Conservation (phyloP, 2,888 invertebrate genomes). For the Parnassius mnemosyne region DNA sequence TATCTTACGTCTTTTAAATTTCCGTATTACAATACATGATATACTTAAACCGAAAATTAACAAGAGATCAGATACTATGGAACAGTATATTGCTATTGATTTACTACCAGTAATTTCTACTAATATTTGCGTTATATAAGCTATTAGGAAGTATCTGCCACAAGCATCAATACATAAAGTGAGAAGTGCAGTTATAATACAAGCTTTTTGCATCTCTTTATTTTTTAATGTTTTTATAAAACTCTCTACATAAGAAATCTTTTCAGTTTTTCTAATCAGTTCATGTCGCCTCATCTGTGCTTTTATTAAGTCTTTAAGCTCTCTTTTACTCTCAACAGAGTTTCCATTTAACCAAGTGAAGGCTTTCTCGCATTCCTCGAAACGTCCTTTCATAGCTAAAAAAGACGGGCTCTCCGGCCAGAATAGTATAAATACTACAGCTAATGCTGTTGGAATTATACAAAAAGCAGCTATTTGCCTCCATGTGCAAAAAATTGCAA, state of each 20-base stretch:
- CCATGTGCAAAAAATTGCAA: constrained; percentile 39
- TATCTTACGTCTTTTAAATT: constrained; percentile 38
- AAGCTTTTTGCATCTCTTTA: constrained; percentile 38
- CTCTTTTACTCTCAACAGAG: constrained; percentile 31
- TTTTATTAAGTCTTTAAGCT: constrained; percentile 34
- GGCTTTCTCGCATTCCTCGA: constrained; percentile 39
- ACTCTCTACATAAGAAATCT: constrained; percentile 7
- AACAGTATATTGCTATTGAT: too few relatives aligned
- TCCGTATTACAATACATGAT: constrained; percentile 36
- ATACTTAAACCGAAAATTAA: constrained; percentile 35
- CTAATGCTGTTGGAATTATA: constrained; percentile 24
- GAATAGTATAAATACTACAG: constrained; percentile 23
- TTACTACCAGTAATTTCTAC: too few relatives aligned
- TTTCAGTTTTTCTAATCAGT: neutral
- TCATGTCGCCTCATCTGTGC: constrained; percentile 29
- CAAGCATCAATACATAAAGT: constrained; percentile 37
- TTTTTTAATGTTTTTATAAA: constrained; percentile 28
- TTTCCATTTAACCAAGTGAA: constrained; percentile 41
- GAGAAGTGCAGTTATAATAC: constrained; percentile 33
- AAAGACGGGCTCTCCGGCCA: constrained; percentile 34
- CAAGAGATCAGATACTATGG: too few relatives aligned
- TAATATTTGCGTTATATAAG: too few relatives aligned
- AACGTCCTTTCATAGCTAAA: constrained; percentile 38
- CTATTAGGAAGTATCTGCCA: constrained; percentile 40
- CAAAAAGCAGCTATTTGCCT: constrained; percentile 39